Evolutionary conservation across 2,797 vertebrate genomes (phyloP).

Genomic region (Monodelphis domestica): DNA sequence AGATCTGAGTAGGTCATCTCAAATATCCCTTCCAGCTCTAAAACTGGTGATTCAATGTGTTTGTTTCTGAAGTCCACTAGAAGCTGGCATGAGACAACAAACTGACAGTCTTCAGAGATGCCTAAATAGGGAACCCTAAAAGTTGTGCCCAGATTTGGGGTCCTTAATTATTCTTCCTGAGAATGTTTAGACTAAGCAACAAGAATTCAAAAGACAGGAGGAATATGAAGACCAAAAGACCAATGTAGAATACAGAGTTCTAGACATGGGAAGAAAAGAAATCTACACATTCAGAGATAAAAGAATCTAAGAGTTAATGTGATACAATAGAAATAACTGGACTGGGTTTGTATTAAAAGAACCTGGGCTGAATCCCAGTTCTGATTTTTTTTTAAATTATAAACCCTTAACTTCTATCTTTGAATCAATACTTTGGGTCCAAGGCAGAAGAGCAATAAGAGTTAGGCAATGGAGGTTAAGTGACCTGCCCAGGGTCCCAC

Average conservation of each 20-base stretch:
- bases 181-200: neutral
- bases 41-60: neutral
- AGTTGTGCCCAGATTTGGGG: neutral
- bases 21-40: neutral
- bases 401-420: too few species aligned
- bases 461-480: too few species aligned
- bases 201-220: neutral
- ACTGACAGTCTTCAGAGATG: neutral
- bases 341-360: neutral
- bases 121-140: neutral
- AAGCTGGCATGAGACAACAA: neutral
- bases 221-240: neutral
- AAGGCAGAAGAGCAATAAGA: too few species aligned
- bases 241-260: neutral
- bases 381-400: neutral
- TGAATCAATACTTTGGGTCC: too few species aligned
- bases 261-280: neutral
- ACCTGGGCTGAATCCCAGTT: neutral
- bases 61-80: neutral
- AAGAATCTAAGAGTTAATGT: neutral
- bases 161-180: neutral
- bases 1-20: neutral
- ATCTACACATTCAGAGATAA: neutral
- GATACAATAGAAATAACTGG: neutral
- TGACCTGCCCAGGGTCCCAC: too few species aligned